A percentile compares a stretch with the other conserved stretches of the same genome.
Evolutionary conservation across 1,140 invertebrate genomes (phyloP).

Genomic region (Bemisia tabaci): DNA sequence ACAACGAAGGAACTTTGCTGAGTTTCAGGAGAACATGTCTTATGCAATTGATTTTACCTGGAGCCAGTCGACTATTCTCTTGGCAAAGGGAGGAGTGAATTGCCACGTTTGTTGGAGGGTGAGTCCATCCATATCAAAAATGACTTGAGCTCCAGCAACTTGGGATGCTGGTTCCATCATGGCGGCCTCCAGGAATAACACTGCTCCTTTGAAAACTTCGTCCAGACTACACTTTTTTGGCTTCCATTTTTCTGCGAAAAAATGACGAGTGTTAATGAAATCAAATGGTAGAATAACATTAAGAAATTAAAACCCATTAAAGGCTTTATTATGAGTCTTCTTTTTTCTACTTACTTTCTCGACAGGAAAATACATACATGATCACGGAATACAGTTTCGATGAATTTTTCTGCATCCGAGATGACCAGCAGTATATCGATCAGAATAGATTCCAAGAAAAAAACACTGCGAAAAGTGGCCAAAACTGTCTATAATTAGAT

Average conservation of each 20-base stretch:
- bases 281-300: not conserved
- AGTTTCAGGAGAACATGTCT: no score
- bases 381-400: no score
- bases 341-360: no score
- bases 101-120: slow-evolving; percentile 65
- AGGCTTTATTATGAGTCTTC: no score
- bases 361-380: no score
- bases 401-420: no score
- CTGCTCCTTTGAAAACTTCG: slow-evolving; percentile 68
- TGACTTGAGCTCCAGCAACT: slow-evolving; percentile 57
- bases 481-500: no score
- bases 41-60: no score
- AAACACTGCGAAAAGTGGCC: no score
- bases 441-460: no score
- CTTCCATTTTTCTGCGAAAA: slow-evolving; percentile 61
- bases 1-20: no score
- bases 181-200: slow-evolving; percentile 61
- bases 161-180: slow-evolving; percentile 64
- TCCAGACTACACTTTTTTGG: slow-evolving; percentile 60
- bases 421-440: no score
- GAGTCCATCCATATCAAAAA: slow-evolving; percentile 73
- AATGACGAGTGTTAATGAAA: not conserved
- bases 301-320: not conserved
- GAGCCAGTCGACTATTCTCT: slow-evolving; percentile 64
- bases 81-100: slow-evolving; percentile 66